phyloP scores from a whole-genome alignment of 2,888 invertebrate species.

The Alloplasta piceator region DNA sequence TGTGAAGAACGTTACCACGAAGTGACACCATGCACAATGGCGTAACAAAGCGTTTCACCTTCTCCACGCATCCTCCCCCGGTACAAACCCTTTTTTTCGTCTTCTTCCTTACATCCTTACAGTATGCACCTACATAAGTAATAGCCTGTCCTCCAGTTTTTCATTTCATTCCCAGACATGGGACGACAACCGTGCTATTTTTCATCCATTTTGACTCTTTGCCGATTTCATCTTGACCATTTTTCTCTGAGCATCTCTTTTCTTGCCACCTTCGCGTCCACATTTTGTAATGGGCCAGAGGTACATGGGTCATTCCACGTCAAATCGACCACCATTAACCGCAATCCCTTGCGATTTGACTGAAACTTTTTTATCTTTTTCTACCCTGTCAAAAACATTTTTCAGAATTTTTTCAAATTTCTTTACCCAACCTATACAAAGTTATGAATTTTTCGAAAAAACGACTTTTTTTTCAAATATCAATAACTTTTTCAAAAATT shows the following conservation, averaged over 20 bases:
- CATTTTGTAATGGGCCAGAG: background rate
- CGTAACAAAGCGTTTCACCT: constrained; percentile 80
- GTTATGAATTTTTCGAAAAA: too few relatives aligned
- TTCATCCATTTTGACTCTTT: constrained; percentile 80
- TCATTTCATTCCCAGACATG: constrained; percentile 79
- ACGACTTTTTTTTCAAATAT: too few relatives aligned
- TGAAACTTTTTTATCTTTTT: too few relatives aligned
- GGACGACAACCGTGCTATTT: constrained; percentile 80
- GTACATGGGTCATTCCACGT: too few relatives aligned
- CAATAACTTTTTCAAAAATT: too few relatives aligned
- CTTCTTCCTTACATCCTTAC: background rate
- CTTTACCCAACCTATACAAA: too few relatives aligned
- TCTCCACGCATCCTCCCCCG: constrained; percentile 28
- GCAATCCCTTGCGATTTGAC: too few relatives aligned
- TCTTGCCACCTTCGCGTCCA: constrained; percentile 13
- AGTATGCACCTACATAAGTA: background rate
- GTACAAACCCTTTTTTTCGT: constrained; percentile 3
- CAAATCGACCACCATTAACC: too few relatives aligned
- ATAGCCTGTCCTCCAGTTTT: constrained; percentile 66
- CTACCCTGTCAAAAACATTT: too few relatives aligned
- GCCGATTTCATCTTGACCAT: constrained; percentile 82
- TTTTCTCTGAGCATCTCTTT: constrained; percentile 77
- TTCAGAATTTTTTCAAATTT: too few relatives aligned
- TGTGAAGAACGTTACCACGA: constrained; percentile 73
- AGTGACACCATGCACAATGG: constrained; percentile 82